phyloP scores from a whole-genome alignment of 2,113 vertebrate genomes.

The Lipophrys pholis region DNA sequence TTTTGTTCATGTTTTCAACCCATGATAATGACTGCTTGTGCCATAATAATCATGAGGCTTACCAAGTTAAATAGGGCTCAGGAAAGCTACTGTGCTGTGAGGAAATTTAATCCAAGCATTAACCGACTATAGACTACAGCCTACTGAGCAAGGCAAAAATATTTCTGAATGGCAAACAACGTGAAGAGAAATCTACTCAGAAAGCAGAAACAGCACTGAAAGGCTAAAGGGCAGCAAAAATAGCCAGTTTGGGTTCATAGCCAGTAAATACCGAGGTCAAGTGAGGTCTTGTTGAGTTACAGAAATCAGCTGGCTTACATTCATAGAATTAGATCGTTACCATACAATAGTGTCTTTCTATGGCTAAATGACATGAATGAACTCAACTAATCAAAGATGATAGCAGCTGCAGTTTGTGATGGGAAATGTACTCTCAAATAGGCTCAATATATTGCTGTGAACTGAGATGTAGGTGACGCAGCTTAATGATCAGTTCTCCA shows the following conservation, averaged over 20 bases:
- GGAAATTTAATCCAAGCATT: constrained; percentile 82
- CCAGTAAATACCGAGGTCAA: not conserved
- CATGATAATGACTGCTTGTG: constrained; percentile 74
- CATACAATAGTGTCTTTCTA: not conserved
- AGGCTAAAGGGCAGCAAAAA: not conserved
- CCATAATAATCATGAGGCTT: constrained; percentile 78
- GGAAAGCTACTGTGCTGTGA: constrained; percentile 78
- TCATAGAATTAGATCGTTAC: not conserved
- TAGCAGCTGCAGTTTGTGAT: too few species aligned
- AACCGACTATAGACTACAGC: constrained; percentile 64
- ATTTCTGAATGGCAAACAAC: constrained; percentile 57
- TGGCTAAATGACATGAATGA: too few species aligned
- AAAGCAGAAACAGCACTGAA: constrained; percentile 3
- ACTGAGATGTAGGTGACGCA: too few species aligned
- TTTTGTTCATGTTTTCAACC: constrained; percentile 61
- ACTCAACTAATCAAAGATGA: too few species aligned
- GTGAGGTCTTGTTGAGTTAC: not conserved
- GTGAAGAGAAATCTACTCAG: not conserved
- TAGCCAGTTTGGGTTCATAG: not conserved
- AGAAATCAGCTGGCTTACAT: not conserved
- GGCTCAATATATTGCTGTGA: too few species aligned
- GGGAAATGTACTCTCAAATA: too few species aligned
- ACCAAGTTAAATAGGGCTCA: constrained; percentile 82
- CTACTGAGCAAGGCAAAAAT: constrained; percentile 58
- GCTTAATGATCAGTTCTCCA: too few species aligned